Evolutionary conservation across 1,140 invertebrate species (phyloP).

Genomic region (Wiebesia pumilae): DNA sequence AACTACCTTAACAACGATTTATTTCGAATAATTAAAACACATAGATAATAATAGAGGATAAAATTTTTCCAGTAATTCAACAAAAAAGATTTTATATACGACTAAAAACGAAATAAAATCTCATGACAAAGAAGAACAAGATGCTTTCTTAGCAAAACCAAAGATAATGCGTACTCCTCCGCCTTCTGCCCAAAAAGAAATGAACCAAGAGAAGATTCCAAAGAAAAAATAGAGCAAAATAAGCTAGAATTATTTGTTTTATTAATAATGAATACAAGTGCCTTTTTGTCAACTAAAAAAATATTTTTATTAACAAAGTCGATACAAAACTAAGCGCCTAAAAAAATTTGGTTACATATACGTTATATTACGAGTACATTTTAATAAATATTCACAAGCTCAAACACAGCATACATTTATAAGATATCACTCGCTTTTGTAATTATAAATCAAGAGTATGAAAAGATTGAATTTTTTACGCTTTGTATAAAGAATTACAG

Average conservation of each 20-base stretch:
- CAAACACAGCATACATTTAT: conserved; percentile 35
- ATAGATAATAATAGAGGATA: not conserved
- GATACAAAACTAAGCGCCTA: conserved; percentile 39
- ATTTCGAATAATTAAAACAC: not conserved
- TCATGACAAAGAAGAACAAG: conserved; percentile 47
- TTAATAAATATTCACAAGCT: conserved; percentile 52
- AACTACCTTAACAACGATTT: not conserved
- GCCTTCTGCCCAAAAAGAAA: not conserved
- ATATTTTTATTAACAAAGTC: conserved; percentile 50
- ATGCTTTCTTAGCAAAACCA: conserved; percentile 65
- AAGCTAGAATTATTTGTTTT: not conserved
- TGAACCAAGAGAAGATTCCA: not conserved
- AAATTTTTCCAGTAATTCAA: conserved; percentile 19
- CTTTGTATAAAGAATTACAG: conserved; percentile 10
- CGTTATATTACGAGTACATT: conserved; percentile 30
- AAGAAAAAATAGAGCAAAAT: not conserved
- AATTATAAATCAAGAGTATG: not conserved
- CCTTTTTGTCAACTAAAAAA: conserved; percentile 35
- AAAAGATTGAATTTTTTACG: conserved; percentile 1
- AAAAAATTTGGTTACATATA: conserved; percentile 28
- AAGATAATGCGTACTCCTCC: conserved; percentile 65
- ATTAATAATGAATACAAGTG: conserved; percentile 5
- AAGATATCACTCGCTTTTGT: conserved; percentile 13
- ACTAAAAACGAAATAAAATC: not conserved
- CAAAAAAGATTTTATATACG: not conserved